A percentile compares a stretch with the other conserved stretches of the same genome.
These are phyloP conservation scores for Melanotus villosus DNA, from an alignment of 2,888 invertebrate genomes.

Conservation along the genomic window DNA sequence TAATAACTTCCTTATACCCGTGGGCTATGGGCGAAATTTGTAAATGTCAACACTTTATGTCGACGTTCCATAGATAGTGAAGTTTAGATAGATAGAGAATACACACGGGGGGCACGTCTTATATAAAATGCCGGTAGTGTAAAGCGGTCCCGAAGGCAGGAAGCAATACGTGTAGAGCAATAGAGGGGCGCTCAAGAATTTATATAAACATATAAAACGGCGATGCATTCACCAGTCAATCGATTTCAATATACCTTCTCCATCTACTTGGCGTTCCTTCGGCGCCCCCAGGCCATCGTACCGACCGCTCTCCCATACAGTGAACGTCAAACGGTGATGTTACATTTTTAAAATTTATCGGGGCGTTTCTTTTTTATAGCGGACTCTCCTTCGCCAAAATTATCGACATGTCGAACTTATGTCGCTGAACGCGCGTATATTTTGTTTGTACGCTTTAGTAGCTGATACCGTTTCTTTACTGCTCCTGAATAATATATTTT, in stretches of 20 bases:
- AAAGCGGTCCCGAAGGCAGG: conserved; percentile 57
- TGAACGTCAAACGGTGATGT: conserved; percentile 43
- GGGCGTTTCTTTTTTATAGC: conserved; percentile 21
- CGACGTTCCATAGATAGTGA: conserved; percentile 27
- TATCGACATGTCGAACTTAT: conserved; percentile 1
- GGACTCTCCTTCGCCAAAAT: conserved; percentile 13
- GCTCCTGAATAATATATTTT: too few relatives aligned
- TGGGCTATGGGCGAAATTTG: conserved; percentile 43
- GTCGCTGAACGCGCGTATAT: too few relatives aligned
- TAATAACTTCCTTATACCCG: conserved; percentile 35
- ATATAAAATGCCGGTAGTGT: conserved; percentile 53
- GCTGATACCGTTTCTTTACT: too few relatives aligned
- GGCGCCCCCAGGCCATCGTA: conserved; percentile 42
- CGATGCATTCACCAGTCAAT: conserved; percentile 60
- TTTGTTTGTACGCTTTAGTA: too few relatives aligned
- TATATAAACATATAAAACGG: conserved; percentile 62
- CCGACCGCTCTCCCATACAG: conserved; percentile 38
- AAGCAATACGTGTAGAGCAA: conserved; percentile 56
- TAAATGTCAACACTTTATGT: conserved; percentile 52
- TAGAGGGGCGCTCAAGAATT: conserved; percentile 55
- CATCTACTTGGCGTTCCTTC: conserved; percentile 48
- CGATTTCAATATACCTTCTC: conserved; percentile 61
- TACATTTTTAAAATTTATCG: conserved; percentile 40
- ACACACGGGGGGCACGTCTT: conserved; percentile 43
- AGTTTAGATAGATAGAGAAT: conserved; percentile 38